Evolutionary conservation across 1,140 invertebrate species (phyloP).

Genomic region (Melitaea cinxia): DNA sequence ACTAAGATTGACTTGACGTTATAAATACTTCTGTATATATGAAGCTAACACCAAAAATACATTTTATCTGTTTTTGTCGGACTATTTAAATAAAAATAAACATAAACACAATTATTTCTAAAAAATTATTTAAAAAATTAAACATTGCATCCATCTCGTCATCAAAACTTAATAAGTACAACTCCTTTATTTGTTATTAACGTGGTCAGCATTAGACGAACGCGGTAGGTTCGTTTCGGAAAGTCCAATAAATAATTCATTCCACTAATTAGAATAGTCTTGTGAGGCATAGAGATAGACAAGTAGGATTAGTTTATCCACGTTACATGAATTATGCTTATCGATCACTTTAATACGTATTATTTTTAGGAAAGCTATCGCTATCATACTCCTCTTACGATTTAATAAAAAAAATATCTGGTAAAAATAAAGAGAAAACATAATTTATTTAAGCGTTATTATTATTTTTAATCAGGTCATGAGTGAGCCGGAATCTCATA

Average conservation of each 20-base stretch:
- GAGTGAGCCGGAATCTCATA: too few species aligned
- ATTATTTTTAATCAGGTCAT: too few species aligned
- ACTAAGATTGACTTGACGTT: too few species aligned
- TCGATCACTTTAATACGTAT: conserved; percentile 17
- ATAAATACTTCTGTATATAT: too few species aligned
- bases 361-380: conserved; percentile 6
- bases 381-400: too few species aligned
- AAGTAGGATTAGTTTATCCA: conserved; percentile 40
- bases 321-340: conserved; percentile 38
- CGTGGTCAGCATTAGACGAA: conserved; percentile 29
- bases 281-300: conserved; percentile 42
- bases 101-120: too few species aligned
- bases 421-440: not conserved
- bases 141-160: conserved; percentile 2
- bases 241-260: conserved; percentile 49
- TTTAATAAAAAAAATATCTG: too few species aligned
- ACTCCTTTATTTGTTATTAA: conserved; percentile 38
- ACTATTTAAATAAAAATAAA: too few species aligned
- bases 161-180: conserved; percentile 34
- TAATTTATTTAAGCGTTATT: not conserved
- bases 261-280: conserved; percentile 49
- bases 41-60: too few species aligned
- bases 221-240: conserved; percentile 40
- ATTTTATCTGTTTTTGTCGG: too few species aligned
- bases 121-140: too few species aligned